phyloP scores from a whole-genome alignment of 2,797 vertebrate species.

The Serranus cabrilla region DNA sequence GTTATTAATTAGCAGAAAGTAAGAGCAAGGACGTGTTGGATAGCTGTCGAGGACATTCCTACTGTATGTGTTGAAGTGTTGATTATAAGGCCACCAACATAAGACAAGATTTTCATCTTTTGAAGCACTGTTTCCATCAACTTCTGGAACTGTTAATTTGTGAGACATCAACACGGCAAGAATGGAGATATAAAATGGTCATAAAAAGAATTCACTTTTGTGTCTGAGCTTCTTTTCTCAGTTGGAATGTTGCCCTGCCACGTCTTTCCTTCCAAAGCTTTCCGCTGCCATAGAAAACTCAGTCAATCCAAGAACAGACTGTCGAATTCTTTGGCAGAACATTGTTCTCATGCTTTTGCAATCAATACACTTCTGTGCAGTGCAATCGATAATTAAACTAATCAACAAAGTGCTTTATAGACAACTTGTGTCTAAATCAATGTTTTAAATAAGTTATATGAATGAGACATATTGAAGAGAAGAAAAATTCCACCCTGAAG shows the following conservation, averaged over 20 bases:
- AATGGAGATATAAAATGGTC: not conserved
- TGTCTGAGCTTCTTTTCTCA: conserved; percentile 15
- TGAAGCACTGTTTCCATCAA: not conserved
- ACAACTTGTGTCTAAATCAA: not conserved
- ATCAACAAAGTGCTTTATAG: conserved; percentile 22
- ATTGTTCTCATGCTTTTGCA: not conserved
- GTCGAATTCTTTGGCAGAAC: not conserved
- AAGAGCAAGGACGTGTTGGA: not conserved
- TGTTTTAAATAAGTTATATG: conserved; percentile 1
- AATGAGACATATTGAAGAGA: not conserved
- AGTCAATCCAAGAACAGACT: not conserved
- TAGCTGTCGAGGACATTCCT: conserved; percentile 8
- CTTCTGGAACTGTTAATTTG: not conserved
- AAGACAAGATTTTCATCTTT: conserved; percentile 10
- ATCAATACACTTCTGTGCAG: not conserved
- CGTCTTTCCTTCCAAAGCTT: not conserved
- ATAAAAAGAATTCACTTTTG: not conserved
- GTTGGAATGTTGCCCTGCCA: not conserved
- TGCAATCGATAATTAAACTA: conserved; percentile 8
- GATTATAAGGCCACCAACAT: not conserved
- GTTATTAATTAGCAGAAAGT: not conserved
- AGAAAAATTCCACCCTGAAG: not conserved
- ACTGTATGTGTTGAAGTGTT: conserved; percentile 5
- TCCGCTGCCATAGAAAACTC: conserved; percentile 7
- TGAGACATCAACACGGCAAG: not conserved